Base-by-base conservation (phyloP, 2,888 invertebrate species). In the Pemphredon lugubris region DNA sequence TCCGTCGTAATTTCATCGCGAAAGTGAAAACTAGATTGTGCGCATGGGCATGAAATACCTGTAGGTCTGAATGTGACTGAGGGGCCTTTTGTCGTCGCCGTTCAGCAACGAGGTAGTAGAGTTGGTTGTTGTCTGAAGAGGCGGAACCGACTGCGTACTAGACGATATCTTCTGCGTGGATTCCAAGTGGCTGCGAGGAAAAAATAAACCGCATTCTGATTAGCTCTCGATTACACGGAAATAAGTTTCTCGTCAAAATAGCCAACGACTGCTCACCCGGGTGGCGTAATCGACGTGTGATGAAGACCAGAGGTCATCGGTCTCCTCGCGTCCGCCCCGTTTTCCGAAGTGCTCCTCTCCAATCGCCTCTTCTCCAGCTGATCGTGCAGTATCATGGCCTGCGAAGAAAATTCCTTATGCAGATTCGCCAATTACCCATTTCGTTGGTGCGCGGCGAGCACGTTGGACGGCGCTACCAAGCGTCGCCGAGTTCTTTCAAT, bases 11-110 rank as follows among this genome's bases (percentile, higher is more conserved):
- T 26, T 45, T 34, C 23, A 6, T 18, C 16, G 18, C n/a, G n/a
- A n/a, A n/a, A n/a, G n/a, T n/a, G n/a, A n/a, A n/a, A n/a, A n/a
- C n/a, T n/a, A n/a, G n/a, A 7, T 5, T 21, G 18, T 14, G 48
- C 4, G 32, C 14, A 32, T 13, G 3, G 32, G 20, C 23, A 11
- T 39, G 50, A 53, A 64, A 45, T 92, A 94, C 94, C 94, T 94
- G 92, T 95, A 95, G 66, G 95, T 95, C 91, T 95, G 95, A 88
- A 94, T 94, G 91, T 94, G 92, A 84, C 91, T 91, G 89, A 92
- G 91, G 86, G 93, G 93, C 78, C 92, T 93, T 91, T 92, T 91
- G 91, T 93, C 94, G 89, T 94, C 94, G 74, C 93, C 92, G 87
- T 93, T 92, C 88, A 91, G 90, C 69, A 84, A 75, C 40, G 79